phyloP scores from a whole-genome alignment of 1,140 invertebrate species.

The Pachypsylla venusta region DNA sequence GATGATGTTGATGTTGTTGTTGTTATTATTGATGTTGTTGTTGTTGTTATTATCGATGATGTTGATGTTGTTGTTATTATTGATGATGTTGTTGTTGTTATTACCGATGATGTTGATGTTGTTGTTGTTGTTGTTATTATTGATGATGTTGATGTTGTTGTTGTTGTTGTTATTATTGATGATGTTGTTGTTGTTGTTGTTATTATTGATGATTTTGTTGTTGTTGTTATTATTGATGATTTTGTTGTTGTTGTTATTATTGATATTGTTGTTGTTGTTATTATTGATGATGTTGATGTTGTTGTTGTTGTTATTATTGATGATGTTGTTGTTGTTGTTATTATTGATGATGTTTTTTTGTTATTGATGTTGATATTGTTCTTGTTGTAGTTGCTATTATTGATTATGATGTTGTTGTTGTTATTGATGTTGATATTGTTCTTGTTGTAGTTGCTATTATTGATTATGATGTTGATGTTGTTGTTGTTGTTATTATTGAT shows the following conservation, averaged over 20 bases:
- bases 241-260: too few species aligned
- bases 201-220: too few species aligned
- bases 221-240: too few species aligned
- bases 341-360: too few species aligned
- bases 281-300: conserved; percentile 13
- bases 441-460: too few species aligned
- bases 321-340: conserved; percentile 20
- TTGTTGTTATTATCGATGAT: conserved; percentile 25
- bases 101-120: conserved; percentile 17
- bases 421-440: too few species aligned
- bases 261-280: neutral
- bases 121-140: neutral
- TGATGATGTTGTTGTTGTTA: conserved; percentile 29
- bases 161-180: neutral
- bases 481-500: too few species aligned
- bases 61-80: conserved; percentile 27
- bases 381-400: too few species aligned
- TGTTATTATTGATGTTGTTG: conserved; percentile 29
- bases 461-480: too few species aligned
- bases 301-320: conserved; percentile 13
- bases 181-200: neutral
- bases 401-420: too few species aligned
- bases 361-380: too few species aligned
- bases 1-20: conserved; percentile 21
- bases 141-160: conserved; percentile 9